Percentiles rank a stretch among this genome's conserved stretches.
phyloP scores from a whole-genome alignment of 1,140 invertebrate species.

The Calephelis virginiensis region DNA sequence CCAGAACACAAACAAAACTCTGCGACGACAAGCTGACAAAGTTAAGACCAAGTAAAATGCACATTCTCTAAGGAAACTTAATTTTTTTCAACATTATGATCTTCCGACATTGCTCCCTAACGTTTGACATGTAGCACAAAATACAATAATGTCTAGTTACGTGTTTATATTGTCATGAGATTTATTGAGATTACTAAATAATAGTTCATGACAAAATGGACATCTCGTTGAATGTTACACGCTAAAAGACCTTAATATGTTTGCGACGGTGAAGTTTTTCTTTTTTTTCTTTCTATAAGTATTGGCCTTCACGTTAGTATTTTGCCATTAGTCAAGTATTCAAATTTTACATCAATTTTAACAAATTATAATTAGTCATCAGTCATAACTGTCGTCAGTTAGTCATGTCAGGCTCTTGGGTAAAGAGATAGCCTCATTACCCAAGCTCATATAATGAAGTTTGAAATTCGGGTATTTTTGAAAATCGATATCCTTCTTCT shows the following conservation, averaged over 20 bases:
- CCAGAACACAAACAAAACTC: slow-evolving; percentile 81
- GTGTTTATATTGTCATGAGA: background rate
- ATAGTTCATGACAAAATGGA: background rate
- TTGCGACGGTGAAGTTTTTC: too few relatives aligned
- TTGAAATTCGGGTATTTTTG: too few relatives aligned
- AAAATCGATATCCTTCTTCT: background rate
- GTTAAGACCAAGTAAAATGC: slow-evolving; percentile 73
- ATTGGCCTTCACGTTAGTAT: too few relatives aligned
- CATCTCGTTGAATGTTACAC: slow-evolving; percentile 18
- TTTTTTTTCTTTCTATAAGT: too few relatives aligned
- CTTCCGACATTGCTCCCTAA: slow-evolving; percentile 16
- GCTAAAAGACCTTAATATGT: slow-evolving; percentile 20
- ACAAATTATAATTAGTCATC: too few relatives aligned
- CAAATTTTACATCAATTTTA: too few relatives aligned
- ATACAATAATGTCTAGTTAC: background rate
- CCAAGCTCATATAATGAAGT: too few relatives aligned
- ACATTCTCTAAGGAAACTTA: slow-evolving; percentile 22
- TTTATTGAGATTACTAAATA: slow-evolving; percentile 12
- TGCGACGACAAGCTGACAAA: slow-evolving; percentile 65
- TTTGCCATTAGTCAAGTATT: too few relatives aligned
- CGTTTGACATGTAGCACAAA: slow-evolving; percentile 15
- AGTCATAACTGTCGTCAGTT: too few relatives aligned
- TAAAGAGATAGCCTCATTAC: too few relatives aligned
- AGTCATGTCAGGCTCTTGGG: too few relatives aligned
- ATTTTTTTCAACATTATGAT: slow-evolving; percentile 2